Base-by-base conservation (phyloP, 2,797 vertebrate species). In the Tadarida brasiliensis region DNA sequence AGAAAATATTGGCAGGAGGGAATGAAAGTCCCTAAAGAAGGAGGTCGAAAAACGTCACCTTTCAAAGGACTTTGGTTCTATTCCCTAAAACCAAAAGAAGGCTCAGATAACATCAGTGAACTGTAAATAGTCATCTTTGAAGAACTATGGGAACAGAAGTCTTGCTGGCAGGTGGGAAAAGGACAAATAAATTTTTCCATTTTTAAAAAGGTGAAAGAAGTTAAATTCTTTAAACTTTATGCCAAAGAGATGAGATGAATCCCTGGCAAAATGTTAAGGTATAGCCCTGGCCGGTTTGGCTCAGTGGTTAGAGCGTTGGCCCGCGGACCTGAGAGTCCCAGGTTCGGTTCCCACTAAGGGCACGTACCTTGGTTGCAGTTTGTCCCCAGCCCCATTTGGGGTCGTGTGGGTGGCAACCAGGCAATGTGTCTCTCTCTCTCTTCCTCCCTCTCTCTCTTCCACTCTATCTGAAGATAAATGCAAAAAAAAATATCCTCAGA, bases 51-150 rank as follows among this genome's bases (percentile, higher is more conserved):
- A 87, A 81, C 77, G 30, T 39, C 2, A 91, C 17, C 57, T 94
- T 94, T 97, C 91, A 96, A 95, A 96, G 83, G 83, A 94, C 83
- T 95, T 91, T 93, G 74, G 17, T 76, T 91, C 54, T 49, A 80
- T 82, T 82, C 74, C 44, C 78, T 54, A 95, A 96, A 82, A 94
- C 91, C 63, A 84, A 97, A 96, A 92, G 90, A 91, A 94, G 63
- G 68, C 49, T 97, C 65, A 91, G 86, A 95, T 96, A 83, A 97
- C 83, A 94, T 95, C 91, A 94, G 73, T 61, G 91, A 89, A 67
- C 94, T 94, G 82, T 77, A 97, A 97, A 97, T 97, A 97, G 95
- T 94, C 95, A 93, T 54, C 96, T 97, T 96, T 97, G 95, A 97
- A 97, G 97, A 96, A 81, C 56, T 61, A 68, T 93, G 51, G 70